Evolutionary conservation across 1,140 invertebrate species (phyloP).

Genomic region (Drosophila repletoides): DNA sequence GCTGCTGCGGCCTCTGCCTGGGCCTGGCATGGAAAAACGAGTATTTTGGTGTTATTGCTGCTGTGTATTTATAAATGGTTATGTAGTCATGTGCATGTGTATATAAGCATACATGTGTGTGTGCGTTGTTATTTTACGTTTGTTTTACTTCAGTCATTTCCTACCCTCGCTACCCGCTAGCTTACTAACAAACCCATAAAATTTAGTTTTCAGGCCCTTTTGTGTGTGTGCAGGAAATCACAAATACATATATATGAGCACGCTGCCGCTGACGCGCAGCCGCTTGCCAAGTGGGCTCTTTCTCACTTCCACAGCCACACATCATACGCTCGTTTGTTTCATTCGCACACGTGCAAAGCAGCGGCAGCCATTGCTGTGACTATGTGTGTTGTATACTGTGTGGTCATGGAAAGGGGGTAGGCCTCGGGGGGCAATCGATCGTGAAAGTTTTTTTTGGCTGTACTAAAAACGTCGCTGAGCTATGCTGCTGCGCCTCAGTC

Average conservation of each 20-base stretch:
- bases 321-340: neutral
- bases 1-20: neutral
- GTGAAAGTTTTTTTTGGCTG: slow-evolving; percentile 70
- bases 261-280: slow-evolving; percentile 30
- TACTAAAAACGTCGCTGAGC: slow-evolving; percentile 54
- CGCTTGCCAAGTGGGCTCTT: slow-evolving; percentile 34
- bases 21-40: too few relatives aligned
- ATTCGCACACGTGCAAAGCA: slow-evolving; percentile 14
- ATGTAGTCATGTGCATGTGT: slow-evolving; percentile 62
- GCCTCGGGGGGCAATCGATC: slow-evolving; percentile 42
- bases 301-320: slow-evolving; percentile 14
- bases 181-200: slow-evolving; percentile 36
- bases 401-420: too few relatives aligned
- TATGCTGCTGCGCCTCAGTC: slow-evolving; percentile 60
- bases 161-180: neutral
- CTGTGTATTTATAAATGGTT: slow-evolving; percentile 71
- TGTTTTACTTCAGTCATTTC: slow-evolving; percentile 30
- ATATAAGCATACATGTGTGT: neutral
- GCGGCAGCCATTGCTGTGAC: slow-evolving; percentile 43
- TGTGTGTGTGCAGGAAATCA: slow-evolving; percentile 71
- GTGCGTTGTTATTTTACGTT: slow-evolving; percentile 63
- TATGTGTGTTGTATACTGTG: slow-evolving; percentile 16
- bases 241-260: slow-evolving; percentile 41
- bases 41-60: too few relatives aligned
- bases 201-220: slow-evolving; percentile 61